Evolutionary conservation across 2,888 invertebrate species (phyloP), one percentile per base, ranked within the genome.

Genomic region (Myopa testacea): DNA sequence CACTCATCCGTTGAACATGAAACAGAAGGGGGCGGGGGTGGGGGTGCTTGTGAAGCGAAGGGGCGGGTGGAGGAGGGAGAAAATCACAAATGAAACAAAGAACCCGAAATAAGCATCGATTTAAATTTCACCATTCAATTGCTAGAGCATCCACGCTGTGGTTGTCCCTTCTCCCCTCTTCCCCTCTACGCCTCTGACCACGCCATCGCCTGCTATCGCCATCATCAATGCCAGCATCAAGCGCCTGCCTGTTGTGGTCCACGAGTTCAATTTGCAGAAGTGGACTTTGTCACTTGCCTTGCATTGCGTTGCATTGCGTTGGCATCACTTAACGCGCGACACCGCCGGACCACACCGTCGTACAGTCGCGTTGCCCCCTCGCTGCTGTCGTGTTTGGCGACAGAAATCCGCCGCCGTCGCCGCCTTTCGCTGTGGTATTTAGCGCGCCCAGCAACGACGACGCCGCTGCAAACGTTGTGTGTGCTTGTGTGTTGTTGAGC

Each of bases 211-310:
- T 10, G 37, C 26, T 4, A 14, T 55, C 65, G 38, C 58, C 67
- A 52, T 19, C 55, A 4, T 6, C 52, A 72, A 40, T 62, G 40
- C 16, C n/a, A 34, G 3, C 52, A 16, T 26, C 16, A 14, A 65
- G 38, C 40, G 69, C 45, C 52, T 50, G 63, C 45, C n/a, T 40
- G 58, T n/a, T 67, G 55, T 68, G 68, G 75, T 75, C 68, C 75
- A 75, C 69, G 68, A 75, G 75, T 75, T 75, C 75, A 75, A 69
- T 69, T 75, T 68, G 50, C 58, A 38, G 12, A 37, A 67, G 68
- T 68, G 75, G 75, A 75, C 69, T 75, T 75, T 75, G 75, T 75
- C 75, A 75, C 62, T 62, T 62, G 45, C 45, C 2, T 45, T 45
- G 45, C 45, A 45, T 26, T 26, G 26, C 26, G 45, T 45, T 45